These are phyloP conservation scores for Nomia melanderi DNA, from an alignment of 1,140 invertebrate species.

Conservation along the genomic window DNA sequence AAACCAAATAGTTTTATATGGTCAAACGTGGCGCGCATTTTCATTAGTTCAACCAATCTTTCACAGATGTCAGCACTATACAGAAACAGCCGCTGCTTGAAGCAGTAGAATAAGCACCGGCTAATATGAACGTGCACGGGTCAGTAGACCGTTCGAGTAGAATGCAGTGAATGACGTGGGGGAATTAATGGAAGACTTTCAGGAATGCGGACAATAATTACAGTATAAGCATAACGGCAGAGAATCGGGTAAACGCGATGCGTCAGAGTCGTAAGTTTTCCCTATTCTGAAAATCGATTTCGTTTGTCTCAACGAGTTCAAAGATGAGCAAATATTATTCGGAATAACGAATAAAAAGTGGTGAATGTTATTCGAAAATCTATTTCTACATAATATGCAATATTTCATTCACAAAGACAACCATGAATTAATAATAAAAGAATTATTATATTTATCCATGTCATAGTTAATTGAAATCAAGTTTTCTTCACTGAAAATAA, in stretches of 20 bases:
- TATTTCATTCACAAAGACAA: no score
- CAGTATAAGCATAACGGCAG: background rate
- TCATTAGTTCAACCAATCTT: background rate
- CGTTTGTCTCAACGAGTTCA: background rate
- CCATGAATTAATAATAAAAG: no score
- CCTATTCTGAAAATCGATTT: background rate
- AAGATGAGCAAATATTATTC: no score
- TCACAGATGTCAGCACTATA: conserved; percentile 9
- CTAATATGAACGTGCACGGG: conserved; percentile 26
- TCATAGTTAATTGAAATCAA: no score
- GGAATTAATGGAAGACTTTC: conserved; percentile 3
- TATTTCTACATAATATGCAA: no score
- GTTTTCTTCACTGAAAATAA: no score
- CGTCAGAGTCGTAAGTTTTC: background rate
- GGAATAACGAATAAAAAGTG: no score
- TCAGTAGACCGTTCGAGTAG: background rate
- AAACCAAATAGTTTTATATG: background rate
- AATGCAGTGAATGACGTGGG: conserved; percentile 21
- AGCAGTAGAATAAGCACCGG: conserved; percentile 60
- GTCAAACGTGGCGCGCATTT: background rate
- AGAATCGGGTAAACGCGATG: background rate
- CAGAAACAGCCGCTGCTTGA: conserved; percentile 57
- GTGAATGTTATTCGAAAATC: no score
- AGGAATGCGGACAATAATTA: conserved; percentile 17
- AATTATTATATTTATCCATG: no score